Evolutionary conservation across 2,888 invertebrate species (phyloP).

Genomic region (Mesochorus sp.): DNA sequence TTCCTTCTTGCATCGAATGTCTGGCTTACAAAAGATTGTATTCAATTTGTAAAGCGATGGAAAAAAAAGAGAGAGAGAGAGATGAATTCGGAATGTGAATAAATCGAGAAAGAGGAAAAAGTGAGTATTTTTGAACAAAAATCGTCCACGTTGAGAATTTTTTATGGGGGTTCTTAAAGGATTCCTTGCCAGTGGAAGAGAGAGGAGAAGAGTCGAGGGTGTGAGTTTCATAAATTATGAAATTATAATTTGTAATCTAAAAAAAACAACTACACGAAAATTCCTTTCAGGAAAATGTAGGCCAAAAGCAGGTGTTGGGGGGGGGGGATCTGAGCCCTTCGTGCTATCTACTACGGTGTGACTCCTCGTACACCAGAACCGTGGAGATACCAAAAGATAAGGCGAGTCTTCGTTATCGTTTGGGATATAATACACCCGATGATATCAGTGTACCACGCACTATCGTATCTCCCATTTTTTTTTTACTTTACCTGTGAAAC

Average conservation of each 20-base stretch:
- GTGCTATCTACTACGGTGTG: slow-evolving; percentile 15
- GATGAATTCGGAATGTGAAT: neutral
- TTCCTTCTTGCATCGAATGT: slow-evolving; percentile 5
- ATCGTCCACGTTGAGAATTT: too few species aligned
- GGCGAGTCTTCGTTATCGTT: slow-evolving; percentile 70
- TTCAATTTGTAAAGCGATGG: slow-evolving; percentile 33
- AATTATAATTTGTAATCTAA: neutral
- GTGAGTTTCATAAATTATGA: neutral
- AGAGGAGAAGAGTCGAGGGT: neutral
- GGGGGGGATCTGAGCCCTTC: neutral
- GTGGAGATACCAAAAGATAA: slow-evolving; percentile 70
- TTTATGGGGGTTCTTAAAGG: too few species aligned
- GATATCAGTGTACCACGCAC: slow-evolving; percentile 68
- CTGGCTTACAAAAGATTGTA: slow-evolving; percentile 23
- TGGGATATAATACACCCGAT: slow-evolving; percentile 70
- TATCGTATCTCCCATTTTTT: slow-evolving; percentile 66
- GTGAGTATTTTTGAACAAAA: neutral
- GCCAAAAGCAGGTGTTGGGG: slow-evolving; percentile 59
- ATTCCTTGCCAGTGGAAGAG: too few species aligned
- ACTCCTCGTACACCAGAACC: slow-evolving; percentile 59
- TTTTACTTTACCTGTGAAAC: slow-evolving; percentile 25
- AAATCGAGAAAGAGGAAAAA: too few species aligned
- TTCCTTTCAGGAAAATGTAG: slow-evolving; percentile 63
- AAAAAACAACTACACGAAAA: slow-evolving; percentile 6
- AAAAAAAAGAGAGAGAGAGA: slow-evolving; percentile 15